Base-by-base conservation (phyloP, 2,888 invertebrate species). In the Drosophila melanocephala region DNA sequence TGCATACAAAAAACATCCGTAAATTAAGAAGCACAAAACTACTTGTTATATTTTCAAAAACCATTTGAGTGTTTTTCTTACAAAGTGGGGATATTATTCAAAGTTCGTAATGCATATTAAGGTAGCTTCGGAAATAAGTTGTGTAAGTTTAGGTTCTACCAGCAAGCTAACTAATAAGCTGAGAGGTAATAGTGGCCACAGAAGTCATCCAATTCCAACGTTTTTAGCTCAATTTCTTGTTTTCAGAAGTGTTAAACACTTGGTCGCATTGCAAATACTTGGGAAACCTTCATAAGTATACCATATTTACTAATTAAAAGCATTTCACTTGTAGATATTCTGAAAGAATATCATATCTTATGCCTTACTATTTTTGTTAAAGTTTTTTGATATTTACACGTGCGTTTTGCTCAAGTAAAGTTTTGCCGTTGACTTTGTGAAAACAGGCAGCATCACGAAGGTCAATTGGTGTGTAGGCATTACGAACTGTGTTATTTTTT, bases 401-500 rank as follows among this genome's bases (percentile, higher is more conserved):
- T 14, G n/a, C 28, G 37, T 33, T 26, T 55, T 35, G 22, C 39
- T 55, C 28, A 44, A 58, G 65, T 59, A 67, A 76, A 76, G 68
- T 73, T 73, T 42, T 37, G 44, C 42, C 44, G 16, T 56, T 26
- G 33, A 61, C 32, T 65, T 61, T 58, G 65, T 55, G 61, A 39
- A 75, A 75, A 71, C 76, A 59, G 44, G 58, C 42, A 56, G 22
- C 52, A 52, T 22, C 50, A 47, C 35, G 67, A 75, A 72, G 72
- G 67, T 67, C 66, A 75, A 53, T 70, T 69, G 68, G 55, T 56
- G 62, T 47, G 44, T 42, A 51, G 61, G 55, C 51, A 55, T 51
- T 77, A 53, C 81, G 28, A 47, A 55, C 50, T 58, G 39, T 50
- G 58, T 65, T 39, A 39, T 64, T 50, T 77, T 77, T 67, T 78